Base-by-base conservation (phyloP, 2,888 invertebrate genomes). In the Agrilus cyanescens region DNA sequence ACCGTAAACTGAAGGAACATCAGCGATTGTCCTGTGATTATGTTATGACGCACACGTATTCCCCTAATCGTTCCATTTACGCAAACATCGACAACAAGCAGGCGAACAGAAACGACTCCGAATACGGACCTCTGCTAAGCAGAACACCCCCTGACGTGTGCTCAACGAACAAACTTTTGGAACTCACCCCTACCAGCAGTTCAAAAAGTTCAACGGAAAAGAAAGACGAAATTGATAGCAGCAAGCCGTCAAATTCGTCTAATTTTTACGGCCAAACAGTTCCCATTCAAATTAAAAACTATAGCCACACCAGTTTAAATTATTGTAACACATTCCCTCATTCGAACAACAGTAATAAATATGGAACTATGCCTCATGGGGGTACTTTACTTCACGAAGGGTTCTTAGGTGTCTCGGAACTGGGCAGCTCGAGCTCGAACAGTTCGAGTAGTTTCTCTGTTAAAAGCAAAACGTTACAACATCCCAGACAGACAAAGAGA, bases 1-100 rank as follows among this genome's bases (percentile, higher is more conserved):
- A 75, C 49, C 63, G 75, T 32, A 72, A 73, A 53, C 62, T 74
- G 12, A 67, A 71, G 6, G 75, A 74, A 50, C 73, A 74, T 47
- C 70, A 73, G 51, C 68, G 70, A 5, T 55, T 72, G 30, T 71
- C 72, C 47, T 70, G 66, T 32, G 74, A 74, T 51, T 73, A 71
- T 53, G 60, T 72, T 36, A 68, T 72, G 37, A 53, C 57, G n/a
- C 59, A 60, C 40, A 50, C 57, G 2, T 51, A 53, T 13, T 53
- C 57, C 12, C 50, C 55, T 13, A 53, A 51, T 36, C 48, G 54
- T 44, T 53, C 55, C 45, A 57, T 61, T 42, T 62, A 63, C 56
- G 60, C 62, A 49, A 51, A 57, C 33, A 47, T 58, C 41, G 47
- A 53, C 36, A 44, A 45, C 4, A 55, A 58, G 41, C 53, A 56